phyloP scores from a whole-genome alignment of 2,888 invertebrate genomes.

The Ecliptopera silaceata region DNA sequence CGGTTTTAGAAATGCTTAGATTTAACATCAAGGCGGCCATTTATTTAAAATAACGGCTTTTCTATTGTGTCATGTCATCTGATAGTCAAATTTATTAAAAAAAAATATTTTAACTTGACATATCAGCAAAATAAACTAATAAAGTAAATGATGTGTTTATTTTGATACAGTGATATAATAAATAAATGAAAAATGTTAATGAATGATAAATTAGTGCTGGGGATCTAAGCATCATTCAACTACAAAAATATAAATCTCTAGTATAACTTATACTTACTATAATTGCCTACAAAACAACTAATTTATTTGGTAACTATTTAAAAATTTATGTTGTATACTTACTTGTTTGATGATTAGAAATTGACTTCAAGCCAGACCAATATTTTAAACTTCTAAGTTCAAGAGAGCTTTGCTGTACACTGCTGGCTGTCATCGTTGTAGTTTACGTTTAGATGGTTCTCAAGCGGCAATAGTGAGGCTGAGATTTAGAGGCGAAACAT shows the following conservation, averaged over 20 bases:
- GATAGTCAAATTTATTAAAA: no score
- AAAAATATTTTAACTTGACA: no score
- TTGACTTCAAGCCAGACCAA: not conserved
- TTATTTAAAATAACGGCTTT: no score
- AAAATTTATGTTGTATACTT: not conserved
- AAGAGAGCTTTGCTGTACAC: not conserved
- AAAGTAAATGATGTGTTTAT: not conserved
- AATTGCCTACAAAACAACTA: not conserved
- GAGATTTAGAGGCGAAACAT: no score
- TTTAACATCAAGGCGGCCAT: no score
- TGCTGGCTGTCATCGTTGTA: not conserved
- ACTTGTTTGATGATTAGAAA: not conserved
- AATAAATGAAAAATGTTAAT: slow-evolving; percentile 21
- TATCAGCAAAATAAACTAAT: no score
- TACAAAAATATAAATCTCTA: slow-evolving; percentile 1
- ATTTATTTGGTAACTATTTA: slow-evolving; percentile 5
- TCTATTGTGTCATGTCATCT: no score
- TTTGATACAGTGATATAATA: slow-evolving; percentile 8
- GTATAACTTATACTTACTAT: slow-evolving; percentile 18
- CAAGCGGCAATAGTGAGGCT: not conserved
- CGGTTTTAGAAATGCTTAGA: no score
- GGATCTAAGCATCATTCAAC: slow-evolving; percentile 32
- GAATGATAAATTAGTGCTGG: slow-evolving; percentile 34
- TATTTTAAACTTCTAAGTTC: not conserved
- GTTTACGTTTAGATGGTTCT: not conserved